These are phyloP conservation scores for Crepidodera aurea DNA, from an alignment of 2,888 invertebrate species.

Conservation along the genomic window DNA sequence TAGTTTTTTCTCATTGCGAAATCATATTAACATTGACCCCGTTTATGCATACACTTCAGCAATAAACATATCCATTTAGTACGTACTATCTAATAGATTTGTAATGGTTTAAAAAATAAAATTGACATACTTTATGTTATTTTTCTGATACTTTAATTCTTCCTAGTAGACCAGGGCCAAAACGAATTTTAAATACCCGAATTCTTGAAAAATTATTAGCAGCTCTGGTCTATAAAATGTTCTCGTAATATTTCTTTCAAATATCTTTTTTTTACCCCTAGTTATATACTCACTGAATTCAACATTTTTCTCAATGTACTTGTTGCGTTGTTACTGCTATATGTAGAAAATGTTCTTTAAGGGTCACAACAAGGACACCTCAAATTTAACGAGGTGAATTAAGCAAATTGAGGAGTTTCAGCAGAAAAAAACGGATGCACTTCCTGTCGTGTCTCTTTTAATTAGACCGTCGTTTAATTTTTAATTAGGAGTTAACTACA, in stretches of 20 bases:
- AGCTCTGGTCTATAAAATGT: too few relatives aligned
- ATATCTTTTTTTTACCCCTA: too few relatives aligned
- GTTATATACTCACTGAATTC: too few relatives aligned
- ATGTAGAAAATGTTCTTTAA: neutral
- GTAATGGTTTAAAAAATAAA: neutral
- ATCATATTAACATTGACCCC: neutral
- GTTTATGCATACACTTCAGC: neutral
- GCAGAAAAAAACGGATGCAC: slow-evolving; percentile 1
- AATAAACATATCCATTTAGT: neutral
- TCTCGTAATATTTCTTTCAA: too few relatives aligned
- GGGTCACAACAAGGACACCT: slow-evolving; percentile 1
- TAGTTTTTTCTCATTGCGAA: neutral
- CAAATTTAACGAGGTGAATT: neutral
- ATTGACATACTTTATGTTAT: neutral
- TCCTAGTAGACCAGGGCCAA: too few relatives aligned
- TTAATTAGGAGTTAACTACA: neutral
- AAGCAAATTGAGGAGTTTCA: neutral
- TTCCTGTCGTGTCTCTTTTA: neutral
- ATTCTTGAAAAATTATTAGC: too few relatives aligned
- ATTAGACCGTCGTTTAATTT: neutral
- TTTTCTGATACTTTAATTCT: too few relatives aligned
- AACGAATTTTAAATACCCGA: too few relatives aligned
- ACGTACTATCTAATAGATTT: neutral
- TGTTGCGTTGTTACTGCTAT: neutral
- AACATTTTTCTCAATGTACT: neutral